A percentile compares a stretch with the other conserved stretches of the same genome.
These are phyloP conservation scores for Acleris laterana DNA, from an alignment of 2,888 invertebrate genomes.

Conservation along the genomic window DNA sequence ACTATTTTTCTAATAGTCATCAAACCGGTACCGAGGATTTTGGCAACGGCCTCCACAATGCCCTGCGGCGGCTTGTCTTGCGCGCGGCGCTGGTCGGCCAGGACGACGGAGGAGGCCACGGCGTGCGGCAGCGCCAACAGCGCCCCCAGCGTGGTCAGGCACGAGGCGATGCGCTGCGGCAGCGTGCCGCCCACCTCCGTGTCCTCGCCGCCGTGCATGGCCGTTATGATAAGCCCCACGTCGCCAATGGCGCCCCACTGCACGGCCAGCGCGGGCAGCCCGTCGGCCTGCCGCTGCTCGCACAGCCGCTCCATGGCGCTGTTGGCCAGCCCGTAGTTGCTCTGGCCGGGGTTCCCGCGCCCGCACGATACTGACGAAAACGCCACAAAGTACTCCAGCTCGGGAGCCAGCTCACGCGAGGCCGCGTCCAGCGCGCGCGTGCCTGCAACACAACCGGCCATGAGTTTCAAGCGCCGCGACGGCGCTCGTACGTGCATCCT, in stretches of 20 bases:
- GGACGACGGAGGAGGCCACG: conserved; percentile 92
- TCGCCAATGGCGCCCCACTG: conserved; percentile 99
- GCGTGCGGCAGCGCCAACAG: conserved; percentile 96
- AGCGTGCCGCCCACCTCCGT: conserved; percentile 97
- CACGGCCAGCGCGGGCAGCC: conserved; percentile 94
- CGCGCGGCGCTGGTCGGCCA: conserved; percentile 92
- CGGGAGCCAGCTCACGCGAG: conserved; percentile 90
- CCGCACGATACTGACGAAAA: conserved; percentile 99
- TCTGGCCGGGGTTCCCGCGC: conserved; percentile 97
- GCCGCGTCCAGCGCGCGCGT: conserved; percentile 92
- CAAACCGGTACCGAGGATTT: conserved; percentile 95
- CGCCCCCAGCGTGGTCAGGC: conserved; percentile 93
- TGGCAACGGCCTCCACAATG: conserved; percentile 92
- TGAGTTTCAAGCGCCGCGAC: not conserved
- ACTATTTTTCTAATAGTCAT: not conserved
- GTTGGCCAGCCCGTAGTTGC: conserved; percentile 98
- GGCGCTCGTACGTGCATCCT: not conserved
- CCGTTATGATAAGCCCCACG: conserved; percentile 95
- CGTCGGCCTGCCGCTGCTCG: conserved; percentile 92
- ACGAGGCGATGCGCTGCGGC: conserved; percentile 98
- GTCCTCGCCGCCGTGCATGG: conserved; percentile 94
- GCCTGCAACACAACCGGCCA: conserved; percentile 57
- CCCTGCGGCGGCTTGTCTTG: conserved; percentile 79
- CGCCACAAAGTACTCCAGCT: conserved; percentile 95
- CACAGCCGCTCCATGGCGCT: conserved; percentile 98